Evolutionary conservation across 2,797 vertebrate genomes (phyloP).

Genomic region (Thamnophis elegans): DNA sequence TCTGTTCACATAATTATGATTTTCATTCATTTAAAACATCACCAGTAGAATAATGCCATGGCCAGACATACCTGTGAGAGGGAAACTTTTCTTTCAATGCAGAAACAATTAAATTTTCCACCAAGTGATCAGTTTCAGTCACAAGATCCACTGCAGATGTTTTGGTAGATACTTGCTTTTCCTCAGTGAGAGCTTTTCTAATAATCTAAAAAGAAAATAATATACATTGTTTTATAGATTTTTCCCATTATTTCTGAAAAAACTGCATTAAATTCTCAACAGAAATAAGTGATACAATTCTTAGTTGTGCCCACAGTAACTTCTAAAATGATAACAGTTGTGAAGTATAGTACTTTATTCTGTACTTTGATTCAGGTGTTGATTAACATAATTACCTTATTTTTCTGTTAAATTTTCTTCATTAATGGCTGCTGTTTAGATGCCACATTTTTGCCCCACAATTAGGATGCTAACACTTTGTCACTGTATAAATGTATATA

Average conservation of each 20-base stretch:
- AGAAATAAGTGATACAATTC: slow-evolving; percentile 26
- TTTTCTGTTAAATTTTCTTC: background rate
- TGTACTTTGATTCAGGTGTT: background rate
- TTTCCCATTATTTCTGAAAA: slow-evolving; percentile 4
- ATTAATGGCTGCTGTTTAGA: background rate
- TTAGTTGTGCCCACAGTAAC: background rate
- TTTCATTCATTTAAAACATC: background rate
- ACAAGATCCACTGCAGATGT: slow-evolving; percentile 84
- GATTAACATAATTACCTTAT: background rate
- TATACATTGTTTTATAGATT: slow-evolving; percentile 13
- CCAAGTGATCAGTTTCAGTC: slow-evolving; percentile 83
- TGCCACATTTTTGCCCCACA: background rate
- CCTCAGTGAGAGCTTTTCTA: slow-evolving; percentile 78
- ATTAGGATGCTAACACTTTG: background rate
- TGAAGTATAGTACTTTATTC: background rate
- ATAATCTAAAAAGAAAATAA: slow-evolving; percentile 74
- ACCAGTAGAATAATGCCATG: background rate
- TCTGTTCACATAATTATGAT: background rate
- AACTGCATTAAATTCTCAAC: slow-evolving; percentile 4
- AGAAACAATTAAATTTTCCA: slow-evolving; percentile 84
- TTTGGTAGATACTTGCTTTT: slow-evolving; percentile 84
- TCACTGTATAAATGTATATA: background rate
- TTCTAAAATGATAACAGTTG: background rate
- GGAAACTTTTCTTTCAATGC: slow-evolving; percentile 81
- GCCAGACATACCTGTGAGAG: slow-evolving; percentile 77